Evolutionary conservation across 92 coral and sea anemone genomes (phyloP), one percentile per base, ranked within the genome.

Genomic region (Epizoanthus ramosus): DNA sequence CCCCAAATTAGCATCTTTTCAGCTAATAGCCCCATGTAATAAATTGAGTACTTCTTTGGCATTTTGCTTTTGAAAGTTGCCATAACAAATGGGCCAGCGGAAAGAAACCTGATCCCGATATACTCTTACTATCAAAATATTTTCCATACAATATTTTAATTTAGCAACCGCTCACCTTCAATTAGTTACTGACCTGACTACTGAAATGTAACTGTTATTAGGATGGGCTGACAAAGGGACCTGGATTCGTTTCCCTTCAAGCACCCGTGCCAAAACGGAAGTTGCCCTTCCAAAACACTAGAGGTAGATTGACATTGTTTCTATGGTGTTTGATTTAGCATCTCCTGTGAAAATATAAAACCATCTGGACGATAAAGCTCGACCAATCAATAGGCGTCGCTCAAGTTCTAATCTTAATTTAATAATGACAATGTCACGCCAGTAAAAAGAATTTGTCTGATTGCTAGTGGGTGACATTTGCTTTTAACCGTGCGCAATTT

Each of bases 351-450:
- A 93, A 93, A 93, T 90, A 92, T 89, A 87, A 90, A 89, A 91
- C 95, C 98, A 93, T 93, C 97, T 93, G 97, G 94, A 81, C 90
- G 87, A 87, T 75, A 83, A 61, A 79, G 50, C 84, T 80, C 28
- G 83, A 73, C 98, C 98, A 93, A 93, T 93, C 98, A 93, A 81
- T 79, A 71, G 10, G 77, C 91, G 87, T 17, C 84, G 81, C 81
- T 93, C 89, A 91, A 92, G 98, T 89, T 85, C 83, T 93, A 93
- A 93, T 93, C 98, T 93, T 93, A 92, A 93, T 91, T 93, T 93
- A 93, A 93, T 93, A 93, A 93, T 93, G 98, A 93, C 98, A 93
- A 86, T 89, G 98, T 93, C 98, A 93, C 98, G 98, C 98, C 85
- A 93, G 87, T 89, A 85, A 88, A 88, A 94, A 84, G 93, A 93